A percentile compares a stretch with the other conserved stretches of the same genome.
Evolutionary conservation across 2,888 invertebrate species (phyloP).

Genomic region (Gasteruption jaculator): DNA sequence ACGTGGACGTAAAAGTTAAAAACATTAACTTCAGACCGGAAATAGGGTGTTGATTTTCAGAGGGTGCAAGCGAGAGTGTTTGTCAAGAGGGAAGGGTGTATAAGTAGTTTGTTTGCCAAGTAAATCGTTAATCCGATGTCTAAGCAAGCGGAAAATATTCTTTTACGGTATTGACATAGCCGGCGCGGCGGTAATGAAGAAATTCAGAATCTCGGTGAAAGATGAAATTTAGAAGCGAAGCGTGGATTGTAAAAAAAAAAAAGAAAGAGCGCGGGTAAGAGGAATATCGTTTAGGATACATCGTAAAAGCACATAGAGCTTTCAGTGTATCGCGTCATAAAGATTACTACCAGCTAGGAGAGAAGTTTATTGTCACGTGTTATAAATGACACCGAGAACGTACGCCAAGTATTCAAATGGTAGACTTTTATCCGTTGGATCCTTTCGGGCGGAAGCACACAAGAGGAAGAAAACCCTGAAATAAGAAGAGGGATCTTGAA

Average conservation of each 20-base stretch:
- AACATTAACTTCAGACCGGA: no score
- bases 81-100: slow-evolving; percentile 7
- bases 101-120: slow-evolving; percentile 29
- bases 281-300: slow-evolving; percentile 36
- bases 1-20: no score
- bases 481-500: no score
- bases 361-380: slow-evolving; percentile 50
- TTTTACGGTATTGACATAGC: slow-evolving; percentile 9
- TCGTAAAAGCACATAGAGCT: slow-evolving; percentile 33
- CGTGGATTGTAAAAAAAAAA: no score
- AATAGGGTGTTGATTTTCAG: no score
- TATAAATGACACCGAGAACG: slow-evolving; percentile 47
- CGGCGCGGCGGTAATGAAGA: slow-evolving; percentile 12
- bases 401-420: slow-evolving; percentile 47
- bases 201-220: slow-evolving; percentile 14
- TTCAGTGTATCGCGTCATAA: slow-evolving; percentile 42
- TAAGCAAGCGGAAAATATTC: slow-evolving; percentile 34
- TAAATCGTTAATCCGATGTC: slow-evolving; percentile 32
- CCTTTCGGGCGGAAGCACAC: slow-evolving; percentile 43
- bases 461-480: not conserved
- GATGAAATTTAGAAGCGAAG: slow-evolving; percentile 30
- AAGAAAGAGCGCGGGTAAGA: slow-evolving; percentile 7
- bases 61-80: no score
- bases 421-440: slow-evolving; percentile 47
- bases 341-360: slow-evolving; percentile 45